Evolutionary conservation across 2,113 vertebrate genomes (phyloP), one percentile per base, ranked within the genome.

Genomic region (Trichechus manatus): DNA sequence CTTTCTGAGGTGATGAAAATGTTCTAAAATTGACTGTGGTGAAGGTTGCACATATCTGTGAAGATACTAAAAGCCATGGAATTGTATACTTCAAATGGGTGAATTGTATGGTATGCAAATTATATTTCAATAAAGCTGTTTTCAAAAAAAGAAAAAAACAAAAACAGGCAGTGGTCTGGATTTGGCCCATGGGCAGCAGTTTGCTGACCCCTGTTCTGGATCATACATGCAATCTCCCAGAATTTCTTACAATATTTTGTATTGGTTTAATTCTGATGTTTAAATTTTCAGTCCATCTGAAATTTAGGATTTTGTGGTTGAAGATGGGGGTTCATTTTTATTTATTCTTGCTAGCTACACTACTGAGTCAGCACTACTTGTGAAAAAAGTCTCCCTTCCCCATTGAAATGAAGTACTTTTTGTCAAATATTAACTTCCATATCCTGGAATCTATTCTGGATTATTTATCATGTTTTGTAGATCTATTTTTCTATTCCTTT

Each of bases 401-500:
- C 25, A 2, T 22, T 29, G 56, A 59, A 13, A 56, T 9, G 56
- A 75, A 66, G 47, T 36, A 56, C 39, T 77, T 50, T 74, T 64
- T 61, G 92, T 85, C 79, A 80, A 63, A 63, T 63, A 80, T 8
- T 88, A 53, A 68, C 27, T n/a, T 87, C 14, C 77, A 15, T 61
- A 68, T 77, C 72, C 25, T 63, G 39, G 78, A 66, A 42, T n/a
- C 72, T 93, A n/a, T 87, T 96, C 68, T 77, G 82, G 83, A 39
- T 81, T 90, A 84, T 83, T 88, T 79, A 84, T 70, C 75, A 9
- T 8, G 66, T 33, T 64, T 61, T 50, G 64, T 9, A 82, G 68
- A 53, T 91, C 90, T 84, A 47, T 75, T 61, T 79, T 81, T 74
- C 87, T 83, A 8, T 36, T 89, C 61, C 61, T 90, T 87, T 74